Conservation (phyloP, 2,797 vertebrate species). For the Orientallactaga sibirica region DNA sequence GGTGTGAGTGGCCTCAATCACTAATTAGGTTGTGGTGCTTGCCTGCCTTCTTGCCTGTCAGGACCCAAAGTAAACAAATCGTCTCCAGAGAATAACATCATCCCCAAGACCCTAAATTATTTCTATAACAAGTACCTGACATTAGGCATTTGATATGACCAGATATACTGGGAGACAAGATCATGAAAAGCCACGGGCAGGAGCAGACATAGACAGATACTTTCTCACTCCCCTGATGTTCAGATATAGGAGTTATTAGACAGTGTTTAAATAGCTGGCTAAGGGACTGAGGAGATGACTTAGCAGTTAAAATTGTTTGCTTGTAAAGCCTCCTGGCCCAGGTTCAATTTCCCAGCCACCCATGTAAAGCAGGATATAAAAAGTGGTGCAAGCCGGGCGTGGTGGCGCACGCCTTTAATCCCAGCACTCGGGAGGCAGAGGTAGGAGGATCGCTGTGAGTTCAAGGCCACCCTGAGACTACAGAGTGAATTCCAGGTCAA, state of each 20-base stretch:
- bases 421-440: too few species aligned
- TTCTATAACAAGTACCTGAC: rapidly evolving
- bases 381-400: too few species aligned
- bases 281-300: too few species aligned
- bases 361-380: too few species aligned
- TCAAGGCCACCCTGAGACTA: too few species aligned
- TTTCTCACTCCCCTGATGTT: background rate
- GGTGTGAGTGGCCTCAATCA: rapidly evolving
- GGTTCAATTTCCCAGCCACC: too few species aligned
- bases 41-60: background rate
- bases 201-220: background rate
- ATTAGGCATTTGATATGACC: background rate
- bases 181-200: background rate
- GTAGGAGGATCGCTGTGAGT: too few species aligned
- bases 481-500: too few species aligned
- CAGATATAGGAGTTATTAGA: background rate
- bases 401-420: too few species aligned
- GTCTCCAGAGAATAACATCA: background rate
- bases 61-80: background rate
- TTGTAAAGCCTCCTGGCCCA: too few species aligned
- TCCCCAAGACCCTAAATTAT: background rate
- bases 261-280: background rate
- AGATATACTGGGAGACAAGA: background rate
- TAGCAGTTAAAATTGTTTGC: too few species aligned
- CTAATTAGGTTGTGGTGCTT: rapidly evolving